Conservation (phyloP, 2,888 invertebrate genomes). For the Caenorhabditis sp. region DNA sequence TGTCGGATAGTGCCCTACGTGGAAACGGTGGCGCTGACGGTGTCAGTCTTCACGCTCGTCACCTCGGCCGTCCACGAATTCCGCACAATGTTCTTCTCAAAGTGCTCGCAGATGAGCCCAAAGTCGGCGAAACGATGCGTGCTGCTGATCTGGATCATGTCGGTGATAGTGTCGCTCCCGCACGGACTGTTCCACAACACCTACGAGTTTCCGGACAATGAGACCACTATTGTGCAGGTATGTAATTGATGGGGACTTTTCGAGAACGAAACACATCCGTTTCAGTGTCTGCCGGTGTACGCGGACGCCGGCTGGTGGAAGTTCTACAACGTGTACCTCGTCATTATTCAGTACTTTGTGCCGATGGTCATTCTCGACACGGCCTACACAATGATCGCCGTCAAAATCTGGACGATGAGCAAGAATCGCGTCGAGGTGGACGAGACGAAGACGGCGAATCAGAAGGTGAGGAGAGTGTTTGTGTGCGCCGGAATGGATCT, state of each 20-base stretch:
- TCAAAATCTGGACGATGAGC: slow-evolving; percentile 82
- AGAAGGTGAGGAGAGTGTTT: slow-evolving; percentile 52
- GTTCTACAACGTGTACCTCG: slow-evolving; percentile 79
- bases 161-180: slow-evolving; percentile 67
- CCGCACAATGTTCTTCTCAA: slow-evolving; percentile 74
- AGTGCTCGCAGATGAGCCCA: slow-evolving; percentile 60
- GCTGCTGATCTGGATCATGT: slow-evolving; percentile 68
- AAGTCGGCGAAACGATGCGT: slow-evolving; percentile 62
- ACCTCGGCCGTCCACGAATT: slow-evolving; percentile 91
- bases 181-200: slow-evolving; percentile 69
- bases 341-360: slow-evolving; percentile 84
- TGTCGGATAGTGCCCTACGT: slow-evolving; percentile 91
- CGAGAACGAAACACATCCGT: too few relatives aligned
- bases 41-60: slow-evolving; percentile 90
- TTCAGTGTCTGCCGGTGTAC: slow-evolving; percentile 75
- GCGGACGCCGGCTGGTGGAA: slow-evolving; percentile 72
- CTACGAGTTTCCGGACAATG: slow-evolving; percentile 19
- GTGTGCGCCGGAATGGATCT: too few relatives aligned
- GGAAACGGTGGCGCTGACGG: slow-evolving; percentile 89
- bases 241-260: not conserved
- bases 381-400: slow-evolving; percentile 88
- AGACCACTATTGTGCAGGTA: slow-evolving; percentile 39
- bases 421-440: slow-evolving; percentile 36
- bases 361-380: slow-evolving; percentile 88
- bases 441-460: slow-evolving; percentile 36